Conservation (phyloP, 2,797 vertebrate species). For the Centroberyx gerrardi region DNA sequence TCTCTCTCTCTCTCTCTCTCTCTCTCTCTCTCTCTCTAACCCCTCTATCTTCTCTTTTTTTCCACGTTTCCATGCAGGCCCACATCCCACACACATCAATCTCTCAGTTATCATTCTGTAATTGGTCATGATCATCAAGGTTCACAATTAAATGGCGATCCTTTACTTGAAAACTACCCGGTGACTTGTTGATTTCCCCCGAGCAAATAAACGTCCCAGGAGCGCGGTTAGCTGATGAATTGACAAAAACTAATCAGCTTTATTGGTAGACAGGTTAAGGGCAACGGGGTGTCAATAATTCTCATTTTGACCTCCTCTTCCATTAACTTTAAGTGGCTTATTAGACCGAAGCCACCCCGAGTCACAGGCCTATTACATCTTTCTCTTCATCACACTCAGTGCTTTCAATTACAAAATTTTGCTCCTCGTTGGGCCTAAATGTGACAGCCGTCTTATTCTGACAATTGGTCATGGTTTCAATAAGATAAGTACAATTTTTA, state of each 20-base stretch:
- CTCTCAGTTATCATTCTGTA: conserved; percentile 83
- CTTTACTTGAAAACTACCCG: conserved; percentile 86
- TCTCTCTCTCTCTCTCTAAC: not conserved
- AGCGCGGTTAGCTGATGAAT: conserved; percentile 94
- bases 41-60: not conserved
- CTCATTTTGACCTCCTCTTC: conserved; percentile 94
- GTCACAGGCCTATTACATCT: conserved; percentile 66
- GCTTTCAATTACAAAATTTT: conserved; percentile 56
- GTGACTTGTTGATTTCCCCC: conserved; percentile 98
- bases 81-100: conserved; percentile 71
- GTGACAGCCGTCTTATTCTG: conserved; percentile 19
- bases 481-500: not conserved
- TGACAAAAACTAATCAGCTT: conserved; percentile 99
- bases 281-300: conserved; percentile 95
- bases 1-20: not conserved
- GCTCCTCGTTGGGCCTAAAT: conserved; percentile 19
- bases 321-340: conserved; percentile 95
- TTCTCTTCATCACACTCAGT: conserved; percentile 61
- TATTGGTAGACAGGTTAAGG: conserved; percentile 99
- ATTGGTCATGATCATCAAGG: conserved; percentile 84
- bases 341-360: conserved; percentile 87
- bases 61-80: conserved; percentile 31
- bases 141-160: conserved; percentile 83
- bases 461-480: not conserved
- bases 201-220: conserved; percentile 93